Conservation (phyloP, 2,797 vertebrate genomes). For the Sebastes variabilis region DNA sequence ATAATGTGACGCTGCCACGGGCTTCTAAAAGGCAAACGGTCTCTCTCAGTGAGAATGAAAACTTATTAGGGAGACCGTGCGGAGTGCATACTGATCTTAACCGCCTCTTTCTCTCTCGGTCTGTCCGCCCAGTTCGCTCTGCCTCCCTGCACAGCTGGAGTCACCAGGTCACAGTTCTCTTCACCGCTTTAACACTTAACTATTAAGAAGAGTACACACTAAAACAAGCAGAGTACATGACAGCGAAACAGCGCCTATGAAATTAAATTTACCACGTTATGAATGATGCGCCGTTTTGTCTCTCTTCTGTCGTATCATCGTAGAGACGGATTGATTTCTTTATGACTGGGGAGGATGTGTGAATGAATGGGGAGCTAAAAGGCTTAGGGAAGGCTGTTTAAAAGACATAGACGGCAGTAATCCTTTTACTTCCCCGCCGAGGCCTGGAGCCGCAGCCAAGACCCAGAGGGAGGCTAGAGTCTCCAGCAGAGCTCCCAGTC, state of each 20-base stretch:
- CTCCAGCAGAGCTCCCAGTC: conserved; percentile 58
- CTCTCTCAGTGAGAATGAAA: conserved; percentile 54
- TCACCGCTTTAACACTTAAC: not conserved
- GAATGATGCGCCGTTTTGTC: conserved; percentile 12
- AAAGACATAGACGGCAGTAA: conserved; percentile 75
- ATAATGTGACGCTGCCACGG: conserved; percentile 58
- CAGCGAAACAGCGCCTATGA: conserved; percentile 22
- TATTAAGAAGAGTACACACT: not conserved
- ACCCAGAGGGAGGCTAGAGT: conserved; percentile 63
- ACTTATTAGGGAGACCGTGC: conserved; percentile 49
- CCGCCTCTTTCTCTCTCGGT: conserved; percentile 15
- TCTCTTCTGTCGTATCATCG: not conserved
- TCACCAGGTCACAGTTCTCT: conserved; percentile 5
- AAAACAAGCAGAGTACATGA: conserved; percentile 12
- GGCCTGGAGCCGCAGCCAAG: conserved; percentile 53
- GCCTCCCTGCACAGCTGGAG: conserved; percentile 26
- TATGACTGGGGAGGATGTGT: conserved; percentile 53
- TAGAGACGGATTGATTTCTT: conserved; percentile 66
- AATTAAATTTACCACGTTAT: conserved; percentile 45
- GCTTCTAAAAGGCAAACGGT: conserved; percentile 40
- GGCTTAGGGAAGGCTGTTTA: conserved; percentile 78
- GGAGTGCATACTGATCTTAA: conserved; percentile 58
- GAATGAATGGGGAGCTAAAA: conserved; percentile 74
- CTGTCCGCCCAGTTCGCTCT: conserved; percentile 15
- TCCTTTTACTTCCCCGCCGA: conserved; percentile 66